Base-by-base conservation (phyloP, 2,113 vertebrate genomes). In the Cairina moschata region DNA sequence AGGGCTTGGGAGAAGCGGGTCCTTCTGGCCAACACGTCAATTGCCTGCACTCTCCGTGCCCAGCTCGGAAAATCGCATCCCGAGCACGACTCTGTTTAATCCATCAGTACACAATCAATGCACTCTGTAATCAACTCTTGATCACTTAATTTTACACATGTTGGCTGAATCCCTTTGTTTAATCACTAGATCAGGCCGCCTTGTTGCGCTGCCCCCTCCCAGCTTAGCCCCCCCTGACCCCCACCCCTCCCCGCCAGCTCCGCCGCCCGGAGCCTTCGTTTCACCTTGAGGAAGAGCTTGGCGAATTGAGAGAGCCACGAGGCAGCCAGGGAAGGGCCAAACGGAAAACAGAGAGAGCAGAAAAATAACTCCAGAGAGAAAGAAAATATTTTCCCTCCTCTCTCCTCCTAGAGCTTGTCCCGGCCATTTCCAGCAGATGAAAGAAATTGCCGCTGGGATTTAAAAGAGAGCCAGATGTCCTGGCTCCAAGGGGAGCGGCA, bases 81-180 rank as follows among this genome's bases (percentile, higher is more conserved):
- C 63, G 11, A 97, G 96, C 97, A 97, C 96, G 96, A 97, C 97
- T 97, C 94, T 97, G 96, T 98, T 97, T 98, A 98, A 98, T 98
- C 97, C 98, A 97, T 96, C 95, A 94, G 97, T 97, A 98, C 96
- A 97, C 97, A 98, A 97, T 98, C 97, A 98, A 97, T 98, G 97
- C 97, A 98, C 97, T 98, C 97, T 97, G 98, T 98, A 98, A 98
- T 98, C 98, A 98, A 98, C 97, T 98, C 97, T 97, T 98, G 98
- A 98, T 98, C 96, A 97, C 98, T 98, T 98, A 98, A 97, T 98
- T 98, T 98, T 98, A 97, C 96, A 96, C 89, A 93, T 98, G 97
- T 98, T 98, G 98, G 97, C 97, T 97, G 98, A 98, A 97, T 98
- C 97, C 96, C 96, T 98, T 97, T 98, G 97, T 98, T 97, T 98